A percentile compares a stretch with the other conserved stretches of the same genome.
phyloP scores from a whole-genome alignment of 2,888 invertebrate species.

The Eupithecia inturbata region DNA sequence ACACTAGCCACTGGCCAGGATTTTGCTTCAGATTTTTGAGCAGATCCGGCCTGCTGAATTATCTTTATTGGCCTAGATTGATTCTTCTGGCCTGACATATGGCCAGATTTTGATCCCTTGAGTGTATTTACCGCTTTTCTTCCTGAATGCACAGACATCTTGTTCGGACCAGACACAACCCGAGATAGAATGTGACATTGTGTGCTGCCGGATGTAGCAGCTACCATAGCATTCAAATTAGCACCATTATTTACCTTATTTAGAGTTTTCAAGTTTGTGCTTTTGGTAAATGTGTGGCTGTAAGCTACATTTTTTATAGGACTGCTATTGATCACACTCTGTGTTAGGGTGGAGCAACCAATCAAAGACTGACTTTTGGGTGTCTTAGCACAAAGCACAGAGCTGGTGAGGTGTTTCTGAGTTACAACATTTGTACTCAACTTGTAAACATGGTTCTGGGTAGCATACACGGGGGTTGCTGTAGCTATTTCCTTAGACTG shows the following conservation, averaged over 20 bases:
- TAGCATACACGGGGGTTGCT: slow-evolving; percentile 69
- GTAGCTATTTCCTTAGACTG: slow-evolving; percentile 69
- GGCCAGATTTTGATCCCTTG: slow-evolving; percentile 72
- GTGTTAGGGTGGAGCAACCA: slow-evolving; percentile 68
- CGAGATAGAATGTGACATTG: slow-evolving; percentile 80
- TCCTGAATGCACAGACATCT: slow-evolving; percentile 79
- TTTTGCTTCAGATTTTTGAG: slow-evolving; percentile 73
- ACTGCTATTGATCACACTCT: slow-evolving; percentile 70
- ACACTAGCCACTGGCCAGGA: slow-evolving; percentile 74
- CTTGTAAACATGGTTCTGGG: slow-evolving; percentile 78
- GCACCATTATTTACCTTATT: slow-evolving; percentile 80
- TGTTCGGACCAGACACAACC: slow-evolving; percentile 79
- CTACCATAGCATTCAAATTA: slow-evolving; percentile 76
- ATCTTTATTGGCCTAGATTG: slow-evolving; percentile 83
- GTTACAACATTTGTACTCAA: slow-evolving; percentile 70
- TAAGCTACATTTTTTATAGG: slow-evolving; percentile 77
- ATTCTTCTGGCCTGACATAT: slow-evolving; percentile 68
- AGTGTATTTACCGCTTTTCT: slow-evolving; percentile 72
- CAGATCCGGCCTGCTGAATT: slow-evolving; percentile 77
- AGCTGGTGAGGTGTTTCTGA: slow-evolving; percentile 72
- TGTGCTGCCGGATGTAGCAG: slow-evolving; percentile 71
- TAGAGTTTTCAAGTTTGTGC: slow-evolving; percentile 71
- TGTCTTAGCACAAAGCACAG: slow-evolving; percentile 74
- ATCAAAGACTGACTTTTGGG: slow-evolving; percentile 75
- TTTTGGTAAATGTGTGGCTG: slow-evolving; percentile 73